Conservation (phyloP, 2,797 vertebrate species). For the Podarcis siculus region DNA sequence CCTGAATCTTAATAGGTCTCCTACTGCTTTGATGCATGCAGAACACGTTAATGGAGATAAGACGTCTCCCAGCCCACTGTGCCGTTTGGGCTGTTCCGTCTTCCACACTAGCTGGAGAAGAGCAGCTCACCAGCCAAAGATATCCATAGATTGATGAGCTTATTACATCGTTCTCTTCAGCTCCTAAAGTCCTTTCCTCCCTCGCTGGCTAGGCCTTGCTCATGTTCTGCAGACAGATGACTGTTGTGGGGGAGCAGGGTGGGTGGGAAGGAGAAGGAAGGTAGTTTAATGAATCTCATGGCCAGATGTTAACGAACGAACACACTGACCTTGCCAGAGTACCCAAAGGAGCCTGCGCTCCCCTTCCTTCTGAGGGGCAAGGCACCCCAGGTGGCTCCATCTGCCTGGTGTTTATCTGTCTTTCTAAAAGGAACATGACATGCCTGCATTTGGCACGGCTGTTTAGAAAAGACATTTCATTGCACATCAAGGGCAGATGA, state of each 20-base stretch:
- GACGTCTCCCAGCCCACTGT: conserved; percentile 57
- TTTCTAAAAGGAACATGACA: conserved; percentile 68
- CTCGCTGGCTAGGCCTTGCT: conserved; percentile 48
- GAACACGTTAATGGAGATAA: conserved; percentile 80
- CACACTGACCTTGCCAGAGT: conserved; percentile 69
- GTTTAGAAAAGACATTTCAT: conserved; percentile 80
- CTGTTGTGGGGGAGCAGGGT: conserved; percentile 24
- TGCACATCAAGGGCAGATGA: conserved; percentile 80
- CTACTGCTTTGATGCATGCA: conserved; percentile 79
- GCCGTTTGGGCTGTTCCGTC: conserved; percentile 64
- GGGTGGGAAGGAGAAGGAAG: conserved; percentile 47
- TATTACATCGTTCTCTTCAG: conserved; percentile 73
- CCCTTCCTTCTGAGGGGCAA: conserved; percentile 73
- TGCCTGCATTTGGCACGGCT: conserved; percentile 69
- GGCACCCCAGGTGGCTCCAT: conserved; percentile 65
- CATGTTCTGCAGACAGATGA: conserved; percentile 71
- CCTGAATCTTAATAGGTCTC: conserved; percentile 82
- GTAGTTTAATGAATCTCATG: conserved; percentile 67
- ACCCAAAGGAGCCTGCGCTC: conserved; percentile 69
- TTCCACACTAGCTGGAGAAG: conserved; percentile 55
- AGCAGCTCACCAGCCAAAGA: conserved; percentile 69
- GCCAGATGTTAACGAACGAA: conserved; percentile 77
- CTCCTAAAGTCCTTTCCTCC: conserved; percentile 52
- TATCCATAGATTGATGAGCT: conserved; percentile 79
- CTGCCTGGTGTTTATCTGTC: conserved; percentile 74